Percentiles rank a stretch among this genome's conserved stretches.
phyloP scores from a whole-genome alignment of 2,797 vertebrate species.

The Limosa lapponica region DNA sequence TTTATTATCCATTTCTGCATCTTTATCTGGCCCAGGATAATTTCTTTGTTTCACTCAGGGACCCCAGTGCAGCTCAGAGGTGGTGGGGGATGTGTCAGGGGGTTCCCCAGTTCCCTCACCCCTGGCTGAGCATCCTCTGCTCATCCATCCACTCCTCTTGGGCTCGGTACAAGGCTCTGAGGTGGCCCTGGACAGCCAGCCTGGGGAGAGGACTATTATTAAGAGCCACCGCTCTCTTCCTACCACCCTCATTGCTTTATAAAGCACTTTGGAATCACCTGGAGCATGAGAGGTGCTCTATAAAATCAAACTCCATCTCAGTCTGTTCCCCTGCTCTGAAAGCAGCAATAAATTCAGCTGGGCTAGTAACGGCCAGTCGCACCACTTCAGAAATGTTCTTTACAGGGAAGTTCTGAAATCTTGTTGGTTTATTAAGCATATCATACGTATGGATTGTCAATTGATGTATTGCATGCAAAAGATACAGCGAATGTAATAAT shows the following conservation, averaged over 20 bases:
- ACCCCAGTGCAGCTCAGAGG: background rate
- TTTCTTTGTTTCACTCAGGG: background rate
- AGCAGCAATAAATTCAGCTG: conserved; percentile 22
- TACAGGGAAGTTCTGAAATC: conserved; percentile 41
- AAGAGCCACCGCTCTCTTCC: background rate
- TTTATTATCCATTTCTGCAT: background rate
- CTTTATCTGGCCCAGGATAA: background rate
- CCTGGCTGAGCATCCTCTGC: background rate
- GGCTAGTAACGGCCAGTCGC: background rate
- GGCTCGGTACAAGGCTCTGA: background rate
- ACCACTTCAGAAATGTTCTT: conserved; percentile 20
- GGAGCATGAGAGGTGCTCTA: background rate
- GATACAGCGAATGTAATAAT: conserved; percentile 27
- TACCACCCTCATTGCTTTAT: background rate
- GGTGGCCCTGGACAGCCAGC: background rate
- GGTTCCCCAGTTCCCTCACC: background rate
- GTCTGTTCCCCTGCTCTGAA: background rate
- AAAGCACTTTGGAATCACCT: conserved; percentile 21
- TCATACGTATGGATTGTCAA: background rate
- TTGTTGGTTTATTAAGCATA: conserved; percentile 52
- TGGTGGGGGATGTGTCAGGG: background rate
- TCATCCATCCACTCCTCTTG: background rate
- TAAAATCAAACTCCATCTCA: conserved; percentile 16
- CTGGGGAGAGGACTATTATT: background rate
- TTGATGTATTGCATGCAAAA: conserved; percentile 26